Evolutionary conservation across 2,113 vertebrate genomes (phyloP).

Genomic region (Aplodontia rufa): DNA sequence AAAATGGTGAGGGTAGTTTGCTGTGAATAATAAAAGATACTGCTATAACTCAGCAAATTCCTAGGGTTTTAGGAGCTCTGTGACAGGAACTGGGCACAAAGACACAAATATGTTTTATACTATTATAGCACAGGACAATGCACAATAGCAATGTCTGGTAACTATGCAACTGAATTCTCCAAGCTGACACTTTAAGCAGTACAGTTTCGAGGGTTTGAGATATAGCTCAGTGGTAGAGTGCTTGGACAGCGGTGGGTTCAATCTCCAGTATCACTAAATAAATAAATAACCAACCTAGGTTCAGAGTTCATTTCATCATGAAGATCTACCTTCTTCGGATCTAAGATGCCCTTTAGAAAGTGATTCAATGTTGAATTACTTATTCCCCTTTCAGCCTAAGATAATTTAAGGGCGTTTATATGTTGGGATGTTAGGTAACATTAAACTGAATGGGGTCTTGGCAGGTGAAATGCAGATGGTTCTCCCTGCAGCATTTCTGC

Average conservation of each 20-base stretch:
- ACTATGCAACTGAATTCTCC: neutral
- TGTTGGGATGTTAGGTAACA: neutral
- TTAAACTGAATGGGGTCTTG: neutral
- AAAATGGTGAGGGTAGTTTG: neutral
- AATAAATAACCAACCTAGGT: neutral
- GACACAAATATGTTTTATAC: neutral
- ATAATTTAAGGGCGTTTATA: neutral
- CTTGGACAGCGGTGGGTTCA: too few relatives aligned
- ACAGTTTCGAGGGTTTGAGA: neutral
- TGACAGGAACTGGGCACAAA: neutral
- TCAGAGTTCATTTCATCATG: neutral
- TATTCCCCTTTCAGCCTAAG: neutral
- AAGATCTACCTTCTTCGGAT: neutral
- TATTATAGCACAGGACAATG: neutral
- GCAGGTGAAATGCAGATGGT: neutral
- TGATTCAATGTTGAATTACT: neutral
- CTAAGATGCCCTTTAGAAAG: neutral
- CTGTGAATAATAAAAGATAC: neutral
- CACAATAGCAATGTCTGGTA: neutral
- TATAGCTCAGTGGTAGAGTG: too few relatives aligned
- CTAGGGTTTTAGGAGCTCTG: neutral
- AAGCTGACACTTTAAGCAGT: neutral
- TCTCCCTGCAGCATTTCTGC: neutral
- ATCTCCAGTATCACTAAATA: too few relatives aligned
- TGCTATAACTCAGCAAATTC: neutral